phyloP scores from a whole-genome alignment of 2,113 vertebrate genomes.

The Tenebrosternarchus preto region DNA sequence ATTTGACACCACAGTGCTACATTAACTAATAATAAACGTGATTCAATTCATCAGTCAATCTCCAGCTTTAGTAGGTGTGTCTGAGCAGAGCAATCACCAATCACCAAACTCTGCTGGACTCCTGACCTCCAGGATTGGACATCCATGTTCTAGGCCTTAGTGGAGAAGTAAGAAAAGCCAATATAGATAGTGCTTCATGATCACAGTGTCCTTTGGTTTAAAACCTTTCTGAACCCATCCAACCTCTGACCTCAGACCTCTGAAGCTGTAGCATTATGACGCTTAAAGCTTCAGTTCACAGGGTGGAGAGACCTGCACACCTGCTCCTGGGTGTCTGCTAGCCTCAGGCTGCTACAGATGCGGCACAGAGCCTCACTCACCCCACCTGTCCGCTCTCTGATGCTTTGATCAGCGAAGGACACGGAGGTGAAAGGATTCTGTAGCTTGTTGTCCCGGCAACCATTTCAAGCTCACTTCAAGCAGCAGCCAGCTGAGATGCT shows the following conservation, averaged over 20 bases:
- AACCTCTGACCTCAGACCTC: background rate
- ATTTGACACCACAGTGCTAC: too few species aligned
- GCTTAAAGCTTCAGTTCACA: too few species aligned
- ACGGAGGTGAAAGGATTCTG: constrained; percentile 48
- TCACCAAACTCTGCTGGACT: too few species aligned
- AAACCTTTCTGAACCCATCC: background rate
- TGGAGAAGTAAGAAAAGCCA: constrained; percentile 4
- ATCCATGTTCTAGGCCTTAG: too few species aligned
- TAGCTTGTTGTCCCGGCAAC: constrained; percentile 56
- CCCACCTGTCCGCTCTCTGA: constrained; percentile 38
- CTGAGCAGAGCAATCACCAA: too few species aligned
- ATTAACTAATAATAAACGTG: too few species aligned
- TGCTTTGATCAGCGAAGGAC: constrained; percentile 52
- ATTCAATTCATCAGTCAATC: too few species aligned
- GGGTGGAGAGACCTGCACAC: too few species aligned
- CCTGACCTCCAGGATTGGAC: too few species aligned
- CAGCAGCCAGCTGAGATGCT: constrained; percentile 57
- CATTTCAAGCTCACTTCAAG: constrained; percentile 62
- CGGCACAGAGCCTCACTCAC: background rate
- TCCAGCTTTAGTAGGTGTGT: too few species aligned
- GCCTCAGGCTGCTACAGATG: too few species aligned
- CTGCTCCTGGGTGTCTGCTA: too few species aligned
- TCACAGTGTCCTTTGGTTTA: background rate
- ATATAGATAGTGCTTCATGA: background rate
- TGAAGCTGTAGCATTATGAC: background rate